phyloP scores from a whole-genome alignment of 2,797 vertebrate genomes.

The Pangasius sanitwongsei region DNA sequence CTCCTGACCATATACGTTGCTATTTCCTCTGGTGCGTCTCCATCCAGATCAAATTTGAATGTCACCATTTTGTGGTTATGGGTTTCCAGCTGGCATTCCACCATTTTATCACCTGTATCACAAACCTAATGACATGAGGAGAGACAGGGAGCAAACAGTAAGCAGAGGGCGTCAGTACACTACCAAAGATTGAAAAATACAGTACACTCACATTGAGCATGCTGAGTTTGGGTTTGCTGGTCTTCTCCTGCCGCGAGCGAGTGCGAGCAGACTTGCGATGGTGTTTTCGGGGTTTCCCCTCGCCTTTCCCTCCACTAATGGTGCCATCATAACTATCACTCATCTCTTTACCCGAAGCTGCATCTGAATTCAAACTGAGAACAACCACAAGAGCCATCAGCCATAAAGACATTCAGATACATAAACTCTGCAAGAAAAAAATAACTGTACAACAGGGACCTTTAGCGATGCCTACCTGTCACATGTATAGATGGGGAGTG shows the following conservation, averaged over 20 bases:
- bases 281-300: constrained; percentile 88
- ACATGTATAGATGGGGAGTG: constrained; percentile 69
- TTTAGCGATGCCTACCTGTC: constrained; percentile 71
- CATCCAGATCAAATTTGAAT: constrained; percentile 97
- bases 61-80: constrained; percentile 99
- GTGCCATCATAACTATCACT: constrained; percentile 90
- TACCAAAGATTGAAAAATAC: neutral
- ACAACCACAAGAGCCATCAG: neutral
- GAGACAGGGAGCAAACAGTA: neutral
- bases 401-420: neutral
- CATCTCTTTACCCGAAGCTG: constrained; percentile 89
- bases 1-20: constrained; percentile 92
- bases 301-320: constrained; percentile 80
- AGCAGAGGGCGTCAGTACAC: neutral
- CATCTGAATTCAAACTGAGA: constrained; percentile 82
- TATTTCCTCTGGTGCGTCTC: constrained; percentile 95
- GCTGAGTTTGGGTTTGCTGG: constrained; percentile 91
- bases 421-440: neutral
- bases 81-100: constrained; percentile 97
- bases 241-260: constrained; percentile 92
- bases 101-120: constrained; percentile 97
- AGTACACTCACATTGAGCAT: constrained; percentile 89
- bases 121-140: constrained; percentile 73
- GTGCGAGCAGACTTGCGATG: constrained; percentile 91
- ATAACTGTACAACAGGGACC: neutral